A percentile compares a stretch with the other conserved stretches of the same genome.
phyloP scores from a whole-genome alignment of 1,140 invertebrate genomes.

The Platyura marginata region DNA sequence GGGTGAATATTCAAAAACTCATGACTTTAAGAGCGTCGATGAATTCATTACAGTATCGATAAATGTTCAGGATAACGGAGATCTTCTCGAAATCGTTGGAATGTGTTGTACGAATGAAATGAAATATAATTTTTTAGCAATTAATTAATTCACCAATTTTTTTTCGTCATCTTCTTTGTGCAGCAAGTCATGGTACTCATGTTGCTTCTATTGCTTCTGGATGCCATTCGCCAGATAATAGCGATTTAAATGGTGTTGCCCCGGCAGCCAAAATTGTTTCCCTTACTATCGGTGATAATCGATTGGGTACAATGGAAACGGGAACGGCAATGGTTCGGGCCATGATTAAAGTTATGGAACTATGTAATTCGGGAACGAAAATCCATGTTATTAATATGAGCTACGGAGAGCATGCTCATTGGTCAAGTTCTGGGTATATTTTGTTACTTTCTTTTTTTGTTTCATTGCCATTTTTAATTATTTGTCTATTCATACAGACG shows the following conservation, averaged over 20 bases:
- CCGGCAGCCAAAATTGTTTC: constrained; percentile 93
- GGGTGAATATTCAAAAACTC: constrained; percentile 68
- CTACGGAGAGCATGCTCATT: constrained; percentile 88
- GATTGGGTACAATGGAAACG: constrained; percentile 89
- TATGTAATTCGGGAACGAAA: constrained; percentile 32
- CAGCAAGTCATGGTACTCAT: constrained; percentile 89
- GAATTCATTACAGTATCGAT: constrained; percentile 82
- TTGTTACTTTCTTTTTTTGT: too few species aligned
- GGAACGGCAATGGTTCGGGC: constrained; percentile 78
- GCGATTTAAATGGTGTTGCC: constrained; percentile 85
- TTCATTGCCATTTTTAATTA: too few species aligned
- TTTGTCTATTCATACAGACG: constrained; percentile 36
- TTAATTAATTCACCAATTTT: too few species aligned
- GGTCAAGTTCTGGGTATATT: constrained; percentile 70
- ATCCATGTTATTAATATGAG: constrained; percentile 95
- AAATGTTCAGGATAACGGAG: constrained; percentile 85
- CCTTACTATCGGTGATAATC: constrained; percentile 76
- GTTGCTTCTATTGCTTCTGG: constrained; percentile 90
- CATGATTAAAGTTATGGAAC: constrained; percentile 70
- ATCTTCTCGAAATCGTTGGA: constrained; percentile 81
- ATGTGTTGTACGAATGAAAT: constrained; percentile 66
- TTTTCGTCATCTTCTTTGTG: constrained; percentile 11
- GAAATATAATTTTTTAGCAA: too few species aligned
- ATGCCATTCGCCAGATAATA: constrained; percentile 56
- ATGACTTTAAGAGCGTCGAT: constrained; percentile 61